These are phyloP conservation scores for Folsomia manolachei DNA, from an alignment of 2,888 invertebrate species.

Conservation along the genomic window DNA sequence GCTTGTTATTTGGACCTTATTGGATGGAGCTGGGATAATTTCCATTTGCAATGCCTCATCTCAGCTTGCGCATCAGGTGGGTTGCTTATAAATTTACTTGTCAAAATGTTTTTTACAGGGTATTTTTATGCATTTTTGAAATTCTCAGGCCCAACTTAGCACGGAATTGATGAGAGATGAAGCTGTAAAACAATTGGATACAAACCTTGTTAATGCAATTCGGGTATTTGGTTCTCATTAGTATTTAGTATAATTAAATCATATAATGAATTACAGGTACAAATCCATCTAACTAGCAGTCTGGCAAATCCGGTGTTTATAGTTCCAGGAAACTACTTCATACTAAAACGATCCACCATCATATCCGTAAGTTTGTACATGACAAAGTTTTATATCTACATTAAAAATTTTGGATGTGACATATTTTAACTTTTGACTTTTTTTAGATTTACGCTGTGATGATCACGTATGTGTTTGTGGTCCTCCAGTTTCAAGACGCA, in stretches of 20 bases:
- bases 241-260: background rate
- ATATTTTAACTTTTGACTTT: background rate
- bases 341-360: background rate
- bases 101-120: background rate
- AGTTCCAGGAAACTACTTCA: background rate
- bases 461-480: background rate
- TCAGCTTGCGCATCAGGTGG: background rate
- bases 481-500: background rate
- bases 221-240: background rate
- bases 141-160: background rate
- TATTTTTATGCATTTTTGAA: too few species aligned
- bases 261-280: background rate
- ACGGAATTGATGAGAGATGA: background rate
- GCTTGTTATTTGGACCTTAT: background rate
- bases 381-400: background rate
- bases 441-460: constrained; percentile 1
- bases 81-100: background rate
- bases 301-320: background rate
- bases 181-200: background rate
- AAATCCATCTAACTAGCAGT: background rate
- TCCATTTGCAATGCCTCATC: constrained; percentile 8
- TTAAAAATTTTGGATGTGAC: too few species aligned
- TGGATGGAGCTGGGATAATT: constrained; percentile 1
- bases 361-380: background rate
- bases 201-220: background rate